A percentile compares a stretch with the other conserved stretches of the same genome.
phyloP scores from a whole-genome alignment of 2,113 vertebrate genomes.

The Calypte anna region DNA sequence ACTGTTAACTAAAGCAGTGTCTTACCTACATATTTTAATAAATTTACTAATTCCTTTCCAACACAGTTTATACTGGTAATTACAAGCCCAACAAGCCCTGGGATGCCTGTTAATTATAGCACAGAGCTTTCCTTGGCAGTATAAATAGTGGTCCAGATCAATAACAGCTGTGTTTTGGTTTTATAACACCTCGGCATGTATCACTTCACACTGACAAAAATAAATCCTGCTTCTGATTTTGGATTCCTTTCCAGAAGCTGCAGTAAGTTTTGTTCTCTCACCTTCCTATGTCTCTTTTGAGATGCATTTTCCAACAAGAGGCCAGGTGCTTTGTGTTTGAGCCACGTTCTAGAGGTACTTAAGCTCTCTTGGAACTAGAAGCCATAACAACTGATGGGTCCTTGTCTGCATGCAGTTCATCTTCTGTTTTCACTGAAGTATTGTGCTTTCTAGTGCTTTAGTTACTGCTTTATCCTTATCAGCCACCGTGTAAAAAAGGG shows the following conservation, averaged over 20 bases:
- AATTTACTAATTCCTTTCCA: neutral
- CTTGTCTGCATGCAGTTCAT: neutral
- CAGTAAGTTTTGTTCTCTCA: neutral
- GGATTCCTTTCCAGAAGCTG: slow-evolving; percentile 5
- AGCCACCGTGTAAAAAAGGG: neutral
- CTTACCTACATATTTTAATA: neutral
- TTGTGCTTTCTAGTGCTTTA: neutral
- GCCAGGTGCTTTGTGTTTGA: neutral
- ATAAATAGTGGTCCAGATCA: neutral
- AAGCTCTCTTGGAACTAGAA: neutral
- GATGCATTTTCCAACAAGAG: neutral
- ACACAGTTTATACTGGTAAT: neutral
- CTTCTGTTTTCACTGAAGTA: neutral
- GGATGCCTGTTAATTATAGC: neutral
- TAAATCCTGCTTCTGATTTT: neutral
- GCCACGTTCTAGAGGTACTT: neutral
- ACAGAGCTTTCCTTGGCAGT: neutral
- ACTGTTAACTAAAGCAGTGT: neutral
- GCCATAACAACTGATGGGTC: neutral
- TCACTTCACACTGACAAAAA: neutral
- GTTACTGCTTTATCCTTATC: neutral
- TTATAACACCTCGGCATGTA: neutral
- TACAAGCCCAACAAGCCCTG: neutral
- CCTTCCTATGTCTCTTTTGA: neutral
- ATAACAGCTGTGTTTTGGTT: neutral